Evolutionary conservation across 2,888 invertebrate genomes (phyloP), one percentile per base, ranked within the genome.

Genomic region (Caenorhabditis becei): DNA sequence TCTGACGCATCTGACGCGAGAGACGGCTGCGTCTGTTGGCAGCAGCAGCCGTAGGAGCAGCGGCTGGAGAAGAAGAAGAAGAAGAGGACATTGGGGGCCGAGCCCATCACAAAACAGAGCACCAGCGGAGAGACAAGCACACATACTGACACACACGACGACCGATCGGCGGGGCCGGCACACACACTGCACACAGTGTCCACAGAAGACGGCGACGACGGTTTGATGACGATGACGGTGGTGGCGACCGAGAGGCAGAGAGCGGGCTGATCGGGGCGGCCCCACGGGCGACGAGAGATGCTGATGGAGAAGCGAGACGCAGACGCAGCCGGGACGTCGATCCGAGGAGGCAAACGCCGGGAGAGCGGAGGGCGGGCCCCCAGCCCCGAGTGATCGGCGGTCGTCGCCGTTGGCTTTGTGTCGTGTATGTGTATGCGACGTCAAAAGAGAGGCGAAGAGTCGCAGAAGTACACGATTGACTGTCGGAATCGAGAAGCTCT

Each of bases 1-100:
- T 74, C 74, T 74, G 74, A 74, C 74, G 74, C 74, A 72, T 74
- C 74, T 74, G 74, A 74, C 66, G 49, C 37, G 65, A 63, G 62
- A 47, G 62, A 63, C 47, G 72, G 72, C 65, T 74, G 66, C 74
- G 74, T 74, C 74, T 74, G 74, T 59, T 72, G 74, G 49, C 74
- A 66, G 74, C 65, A 65, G 53, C 74, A 65, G 74, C 66, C 74
- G 56, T 32, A n/a, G 53, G 59, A 54, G 41, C 26, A 23, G 23
- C 51, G 4, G 44, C n/a, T n/a, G n/a, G 4, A 18, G 51, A 51
- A 20, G 26, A 16, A 53, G 53, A 53, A 51, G 69, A 70, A 35
- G 49, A 67, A 44, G 58, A 69, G 28, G 59, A 66, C 51, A 37
- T 70, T 70, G 28, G 74, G 74, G 74, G 74, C 74, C 65, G 74